Evolutionary conservation across 1,140 invertebrate genomes (phyloP).

Genomic region (Drosophila lowei): DNA sequence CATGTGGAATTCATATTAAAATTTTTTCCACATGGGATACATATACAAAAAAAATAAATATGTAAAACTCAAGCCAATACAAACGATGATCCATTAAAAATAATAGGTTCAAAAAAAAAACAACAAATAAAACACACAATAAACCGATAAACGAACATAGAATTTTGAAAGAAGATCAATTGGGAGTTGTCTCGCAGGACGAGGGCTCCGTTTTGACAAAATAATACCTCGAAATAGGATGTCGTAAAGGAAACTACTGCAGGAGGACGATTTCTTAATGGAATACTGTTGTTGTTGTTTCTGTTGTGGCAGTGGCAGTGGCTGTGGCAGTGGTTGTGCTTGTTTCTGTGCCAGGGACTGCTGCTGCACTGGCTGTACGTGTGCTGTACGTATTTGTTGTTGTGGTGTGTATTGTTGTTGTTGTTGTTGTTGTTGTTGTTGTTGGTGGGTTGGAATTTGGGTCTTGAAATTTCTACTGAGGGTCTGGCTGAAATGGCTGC

Average conservation of each 20-base stretch:
- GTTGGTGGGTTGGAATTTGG: constrained; percentile 74
- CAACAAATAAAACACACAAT: constrained; percentile 28
- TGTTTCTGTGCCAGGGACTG: constrained; percentile 42
- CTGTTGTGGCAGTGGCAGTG: constrained; percentile 43
- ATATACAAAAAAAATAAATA: constrained; percentile 5
- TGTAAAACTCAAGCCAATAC: constrained; percentile 22
- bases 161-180: constrained; percentile 61
- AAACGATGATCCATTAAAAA: constrained; percentile 25
- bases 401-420: constrained; percentile 62
- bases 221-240: constrained; percentile 83
- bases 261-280: constrained; percentile 83
- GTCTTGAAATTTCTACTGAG: constrained; percentile 79
- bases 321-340: constrained; percentile 47
- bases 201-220: constrained; percentile 66
- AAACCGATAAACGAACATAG: constrained; percentile 44
- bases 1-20: too few species aligned
- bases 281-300: constrained; percentile 69
- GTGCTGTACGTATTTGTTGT: constrained; percentile 58
- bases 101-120: neutral
- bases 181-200: neutral
- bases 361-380: constrained; percentile 42
- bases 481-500: constrained; percentile 72
- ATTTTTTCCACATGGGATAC: too few species aligned
- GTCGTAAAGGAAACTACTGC: constrained; percentile 83
- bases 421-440: constrained; percentile 63